Evolutionary conservation across 2,888 invertebrate species (phyloP).

Genomic region (Spisula subtruncata): DNA sequence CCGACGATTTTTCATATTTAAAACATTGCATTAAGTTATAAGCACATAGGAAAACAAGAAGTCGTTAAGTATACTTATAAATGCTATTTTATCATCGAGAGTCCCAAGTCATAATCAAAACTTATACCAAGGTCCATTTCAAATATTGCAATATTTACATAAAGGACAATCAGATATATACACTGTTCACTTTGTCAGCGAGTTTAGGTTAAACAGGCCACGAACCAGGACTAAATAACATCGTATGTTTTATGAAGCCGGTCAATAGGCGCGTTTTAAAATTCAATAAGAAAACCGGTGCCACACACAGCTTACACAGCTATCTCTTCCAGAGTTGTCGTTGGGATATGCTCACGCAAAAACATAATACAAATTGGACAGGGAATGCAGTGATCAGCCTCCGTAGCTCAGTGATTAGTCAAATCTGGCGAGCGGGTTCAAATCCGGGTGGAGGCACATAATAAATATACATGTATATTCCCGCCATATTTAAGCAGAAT

Average conservation of each 20-base stretch:
- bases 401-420: too few species aligned
- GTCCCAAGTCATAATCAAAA: constrained; percentile 39
- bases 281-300: too few species aligned
- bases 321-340: too few species aligned
- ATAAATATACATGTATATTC: too few species aligned
- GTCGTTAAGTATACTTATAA: neutral
- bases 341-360: too few species aligned
- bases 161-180: constrained; percentile 16
- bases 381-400: too few species aligned
- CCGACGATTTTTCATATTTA: neutral
- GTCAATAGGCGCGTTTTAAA: neutral
- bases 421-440: too few species aligned
- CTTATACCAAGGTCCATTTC: constrained; percentile 60
- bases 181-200: neutral
- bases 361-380: too few species aligned
- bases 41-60: neutral
- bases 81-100: constrained; percentile 17
- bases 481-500: too few species aligned
- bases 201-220: neutral
- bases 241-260: neutral
- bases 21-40: constrained; percentile 20
- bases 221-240: neutral
- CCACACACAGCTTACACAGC: too few species aligned
- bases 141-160: constrained; percentile 48
- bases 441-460: too few species aligned